Evolutionary conservation across 2,113 vertebrate genomes (phyloP), one percentile per base, ranked within the genome.

Genomic region (Tricholaema leucomelas): DNA sequence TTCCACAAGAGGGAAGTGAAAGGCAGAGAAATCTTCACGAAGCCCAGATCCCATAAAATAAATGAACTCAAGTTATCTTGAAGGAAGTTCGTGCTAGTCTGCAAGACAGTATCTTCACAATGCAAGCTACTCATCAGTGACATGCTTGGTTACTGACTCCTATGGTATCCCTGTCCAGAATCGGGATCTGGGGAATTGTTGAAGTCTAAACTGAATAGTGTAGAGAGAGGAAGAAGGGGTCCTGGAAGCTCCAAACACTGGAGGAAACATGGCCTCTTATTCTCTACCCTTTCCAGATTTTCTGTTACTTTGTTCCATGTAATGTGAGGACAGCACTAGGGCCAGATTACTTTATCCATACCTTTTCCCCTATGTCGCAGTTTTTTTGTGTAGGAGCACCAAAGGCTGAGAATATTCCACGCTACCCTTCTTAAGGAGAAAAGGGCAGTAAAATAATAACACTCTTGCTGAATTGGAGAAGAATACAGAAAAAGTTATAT

Each of bases 191-290:
- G 8, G 15, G 12, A 73, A 42, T 36, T 56, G 10, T 23, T 73
- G 15, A 48, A 78, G 30, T 67, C 18, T 69, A 31, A 67, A 42
- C 12, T 66, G 40, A 90, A 31, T 8, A 67, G 46, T 64, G 8
- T 15, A 1, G 14, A 3, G 2, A 4, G 2, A 2, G 3, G 3
- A 4, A 6, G 8, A 33, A 56, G 36, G 72, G 7, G 75, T 44
- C 8, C 25, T 79, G 7, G 38, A 78, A 85, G 17, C 16, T 67
- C 27, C 31, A 78, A 40, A 66, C 7, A 61, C 23, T 2, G 2
- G 31, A 6, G 66, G 12, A 5, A 91, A 56, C 10, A 5, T 10
- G 5, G 2, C 33, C 12, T 74, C 33, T 58, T 42, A 36, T 54
- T 33, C 19, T 61, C 17, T 35, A 27, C 10, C 52, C 3, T 59